Evolutionary conservation across 2,797 vertebrate species (phyloP).

Genomic region (Jordanella pulchra): DNA sequence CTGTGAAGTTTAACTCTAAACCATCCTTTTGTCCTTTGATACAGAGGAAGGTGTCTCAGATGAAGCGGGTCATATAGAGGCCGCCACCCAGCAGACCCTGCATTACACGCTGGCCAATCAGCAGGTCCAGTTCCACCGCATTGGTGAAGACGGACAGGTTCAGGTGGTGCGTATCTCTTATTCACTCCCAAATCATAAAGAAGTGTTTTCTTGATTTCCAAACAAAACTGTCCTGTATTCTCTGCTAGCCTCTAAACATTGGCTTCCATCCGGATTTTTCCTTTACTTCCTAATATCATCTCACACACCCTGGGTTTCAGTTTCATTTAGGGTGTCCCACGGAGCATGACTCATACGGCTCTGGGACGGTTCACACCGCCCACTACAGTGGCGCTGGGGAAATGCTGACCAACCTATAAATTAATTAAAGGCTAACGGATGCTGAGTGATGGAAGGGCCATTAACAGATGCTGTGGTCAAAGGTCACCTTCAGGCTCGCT

Average conservation of each 20-base stretch:
- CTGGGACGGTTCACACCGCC: slow-evolving; percentile 13
- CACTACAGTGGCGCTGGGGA: slow-evolving; percentile 25
- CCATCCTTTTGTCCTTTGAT: slow-evolving; percentile 40
- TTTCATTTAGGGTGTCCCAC: slow-evolving; percentile 9
- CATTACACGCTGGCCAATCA: slow-evolving; percentile 90
- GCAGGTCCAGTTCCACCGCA: slow-evolving; percentile 96
- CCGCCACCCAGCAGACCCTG: slow-evolving; percentile 86
- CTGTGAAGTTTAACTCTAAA: slow-evolving; percentile 5
- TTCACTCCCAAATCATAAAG: background rate
- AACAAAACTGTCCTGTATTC: background rate
- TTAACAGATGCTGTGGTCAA: slow-evolving; percentile 39
- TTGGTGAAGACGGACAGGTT: slow-evolving; percentile 96
- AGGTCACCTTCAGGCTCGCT: slow-evolving; percentile 41
- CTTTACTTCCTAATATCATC: background rate
- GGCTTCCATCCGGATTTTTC: background rate
- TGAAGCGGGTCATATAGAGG: slow-evolving; percentile 83
- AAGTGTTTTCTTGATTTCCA: background rate
- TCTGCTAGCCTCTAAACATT: background rate
- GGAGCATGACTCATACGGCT: slow-evolving; percentile 15
- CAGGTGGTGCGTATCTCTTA: slow-evolving; percentile 90
- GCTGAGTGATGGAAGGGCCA: slow-evolving; percentile 23
- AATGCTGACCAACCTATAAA: slow-evolving; percentile 24
- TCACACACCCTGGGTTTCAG: background rate
- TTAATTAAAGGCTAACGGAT: slow-evolving; percentile 27
- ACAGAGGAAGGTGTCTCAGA: slow-evolving; percentile 86